Base-by-base conservation (phyloP, 2,113 vertebrate genomes). In the Silurus glanis region DNA sequence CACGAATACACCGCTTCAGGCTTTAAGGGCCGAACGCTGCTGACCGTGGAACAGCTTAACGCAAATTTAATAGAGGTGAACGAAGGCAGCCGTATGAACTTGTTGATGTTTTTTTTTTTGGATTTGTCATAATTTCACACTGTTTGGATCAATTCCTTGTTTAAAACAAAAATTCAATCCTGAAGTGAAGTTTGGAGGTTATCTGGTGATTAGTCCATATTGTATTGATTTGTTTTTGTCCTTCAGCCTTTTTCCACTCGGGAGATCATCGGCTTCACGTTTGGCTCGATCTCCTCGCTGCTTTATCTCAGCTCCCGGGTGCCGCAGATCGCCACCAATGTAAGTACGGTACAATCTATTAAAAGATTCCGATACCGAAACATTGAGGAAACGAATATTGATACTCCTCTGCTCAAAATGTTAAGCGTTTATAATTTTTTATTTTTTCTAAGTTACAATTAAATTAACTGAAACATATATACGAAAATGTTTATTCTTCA, bases 251-350 rank as follows among this genome's bases (percentile, higher is more conserved):
- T 98, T 92, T 95, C 90, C 49, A 89, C 90, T 49, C 95, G 92
- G 45, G 96, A 98, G 89, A 96, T 98, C 23, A 23, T 97, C 0
- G 98, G 98, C 10, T 97, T 98, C 14, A 61, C 91, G 49, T 93
- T 99, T 0, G 98, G 98, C 51, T 98, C 97, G 0, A 0, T 97
- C 79, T 99, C 98, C 5, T 97, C 97, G 0, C 49, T 97, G 76
- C 94, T 99, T 3, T 99, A 99, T 93, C 94, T 99, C 82, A 92
- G 91, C 64, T 99, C 98, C 86, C 95, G 98, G 16, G 85, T 97
- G 25, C 97, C 98, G 0, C 98, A 99, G 94, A 97, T 99, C 80
- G 93, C 93, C 91, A 99, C 94, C 2, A 99, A 99, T 0, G 98
- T 99, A 92, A 97, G 98, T 91, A 21, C 2, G 14, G 19, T 1